Conservation (phyloP, 1,140 invertebrate species). For the Mactra quadrangularis region DNA sequence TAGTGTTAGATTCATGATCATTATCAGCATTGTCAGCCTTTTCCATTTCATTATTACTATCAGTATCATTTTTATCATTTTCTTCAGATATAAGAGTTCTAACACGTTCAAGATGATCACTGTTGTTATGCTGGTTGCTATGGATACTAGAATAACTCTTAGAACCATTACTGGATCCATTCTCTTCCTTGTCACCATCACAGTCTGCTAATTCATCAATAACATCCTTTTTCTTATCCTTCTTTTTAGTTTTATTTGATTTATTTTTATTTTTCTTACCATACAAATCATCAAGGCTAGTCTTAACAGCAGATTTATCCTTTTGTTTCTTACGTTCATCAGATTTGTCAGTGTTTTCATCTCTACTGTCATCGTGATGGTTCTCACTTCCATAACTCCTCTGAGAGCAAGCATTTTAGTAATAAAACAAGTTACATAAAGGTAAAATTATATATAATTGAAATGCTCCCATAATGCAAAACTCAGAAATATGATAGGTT, state of each 20-base stretch:
- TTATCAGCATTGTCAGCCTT: neutral
- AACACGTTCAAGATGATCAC: conserved; percentile 53
- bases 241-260: neutral
- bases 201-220: neutral
- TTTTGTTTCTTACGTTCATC: neutral
- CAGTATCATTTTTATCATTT: conserved; percentile 13
- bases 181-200: conserved; percentile 20
- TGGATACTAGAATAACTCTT: conserved; percentile 27
- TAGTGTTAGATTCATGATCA: neutral
- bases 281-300: neutral
- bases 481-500: no score
- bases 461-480: no score
- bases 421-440: conserved; percentile 23
- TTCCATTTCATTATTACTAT: conserved; percentile 23
- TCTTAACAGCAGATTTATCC: neutral
- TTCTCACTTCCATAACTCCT: conserved; percentile 29
- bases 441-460: no score
- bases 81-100: conserved; percentile 58
- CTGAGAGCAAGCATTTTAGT: conserved; percentile 26
- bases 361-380: neutral
- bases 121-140: conserved; percentile 8
- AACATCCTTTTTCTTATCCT: neutral
- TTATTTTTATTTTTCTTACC: conserved; percentile 12
- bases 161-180: neutral
- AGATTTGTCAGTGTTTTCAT: neutral